Conservation (phyloP, 2,797 vertebrate species). For the Merluccius polli region DNA sequence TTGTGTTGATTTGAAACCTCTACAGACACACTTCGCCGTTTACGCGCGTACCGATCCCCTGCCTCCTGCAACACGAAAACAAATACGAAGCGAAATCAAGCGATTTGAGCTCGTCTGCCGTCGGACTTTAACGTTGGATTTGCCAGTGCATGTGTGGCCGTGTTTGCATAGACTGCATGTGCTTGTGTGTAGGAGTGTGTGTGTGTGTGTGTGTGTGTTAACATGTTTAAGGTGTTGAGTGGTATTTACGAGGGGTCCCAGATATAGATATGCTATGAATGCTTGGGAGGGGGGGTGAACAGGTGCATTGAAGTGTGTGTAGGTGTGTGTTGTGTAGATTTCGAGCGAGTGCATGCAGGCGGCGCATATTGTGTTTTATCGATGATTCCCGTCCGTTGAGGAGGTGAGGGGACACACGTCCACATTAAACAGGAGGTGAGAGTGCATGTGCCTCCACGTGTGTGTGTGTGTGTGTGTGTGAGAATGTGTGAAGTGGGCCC, state of each 20-base stretch:
- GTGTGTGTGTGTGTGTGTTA: conserved; percentile 26
- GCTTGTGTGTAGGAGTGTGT: background rate
- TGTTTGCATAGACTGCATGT: conserved; percentile 16
- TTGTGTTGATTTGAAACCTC: too few species aligned
- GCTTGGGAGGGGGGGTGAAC: background rate
- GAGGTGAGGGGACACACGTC: conserved; percentile 21
- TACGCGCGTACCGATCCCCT: too few species aligned
- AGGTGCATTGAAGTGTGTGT: conserved; percentile 2
- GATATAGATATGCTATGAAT: conserved; percentile 1
- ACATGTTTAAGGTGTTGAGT: background rate
- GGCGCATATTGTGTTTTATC: too few species aligned
- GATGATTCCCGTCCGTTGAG: conserved; percentile 21
- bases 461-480: background rate
- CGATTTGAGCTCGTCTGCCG: too few species aligned
- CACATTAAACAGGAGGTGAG: conserved; percentile 40
- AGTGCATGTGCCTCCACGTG: conserved; percentile 41
- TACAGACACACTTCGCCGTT: too few species aligned
- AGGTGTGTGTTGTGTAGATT: background rate
- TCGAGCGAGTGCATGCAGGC: too few species aligned
- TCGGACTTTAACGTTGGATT: too few species aligned
- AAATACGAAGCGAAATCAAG: too few species aligned
- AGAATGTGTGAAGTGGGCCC: background rate
- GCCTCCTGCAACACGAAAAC: too few species aligned
- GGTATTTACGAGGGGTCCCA: background rate
- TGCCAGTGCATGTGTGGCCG: background rate